Percentiles rank a stretch among this genome's conserved stretches.
These are phyloP conservation scores for Torymus auratus DNA, from an alignment of 2,888 invertebrate species.

Conservation along the genomic window DNA sequence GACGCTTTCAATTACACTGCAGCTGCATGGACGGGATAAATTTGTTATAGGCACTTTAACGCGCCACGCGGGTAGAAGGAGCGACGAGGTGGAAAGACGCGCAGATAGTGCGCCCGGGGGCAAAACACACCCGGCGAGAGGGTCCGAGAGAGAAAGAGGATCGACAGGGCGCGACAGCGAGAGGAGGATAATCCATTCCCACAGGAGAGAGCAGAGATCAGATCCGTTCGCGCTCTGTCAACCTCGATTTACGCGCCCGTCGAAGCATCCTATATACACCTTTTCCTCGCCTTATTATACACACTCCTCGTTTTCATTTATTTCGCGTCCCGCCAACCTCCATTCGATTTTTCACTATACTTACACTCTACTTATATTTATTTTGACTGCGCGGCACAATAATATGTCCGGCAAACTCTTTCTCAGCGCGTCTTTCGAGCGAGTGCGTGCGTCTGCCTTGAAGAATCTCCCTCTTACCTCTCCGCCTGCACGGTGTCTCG, in stretches of 20 bases:
- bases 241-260: constrained; percentile 68
- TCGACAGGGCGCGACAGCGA: neutral
- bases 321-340: too few species aligned
- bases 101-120: neutral
- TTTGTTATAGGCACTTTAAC: too few species aligned
- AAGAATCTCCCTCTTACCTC: neutral
- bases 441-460: neutral
- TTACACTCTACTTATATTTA: too few species aligned
- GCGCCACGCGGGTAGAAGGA: too few species aligned
- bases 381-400: too few species aligned
- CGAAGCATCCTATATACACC: neutral
- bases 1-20: too few species aligned
- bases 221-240: constrained; percentile 71
- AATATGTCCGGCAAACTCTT: constrained; percentile 4
- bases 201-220: constrained; percentile 69
- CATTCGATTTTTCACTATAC: too few species aligned
- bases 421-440: too few species aligned
- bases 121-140: neutral
- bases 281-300: too few species aligned
- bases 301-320: too few species aligned
- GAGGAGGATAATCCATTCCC: constrained; percentile 38
- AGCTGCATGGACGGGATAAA: too few species aligned
- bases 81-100: constrained; percentile 4
- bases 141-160: constrained; percentile 44
- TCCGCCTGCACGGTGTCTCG: neutral